Percentiles rank a stretch among this genome's conserved stretches.
Evolutionary conservation across 2,113 vertebrate genomes (phyloP).

Genomic region (Zonotrichia leucophrys): DNA sequence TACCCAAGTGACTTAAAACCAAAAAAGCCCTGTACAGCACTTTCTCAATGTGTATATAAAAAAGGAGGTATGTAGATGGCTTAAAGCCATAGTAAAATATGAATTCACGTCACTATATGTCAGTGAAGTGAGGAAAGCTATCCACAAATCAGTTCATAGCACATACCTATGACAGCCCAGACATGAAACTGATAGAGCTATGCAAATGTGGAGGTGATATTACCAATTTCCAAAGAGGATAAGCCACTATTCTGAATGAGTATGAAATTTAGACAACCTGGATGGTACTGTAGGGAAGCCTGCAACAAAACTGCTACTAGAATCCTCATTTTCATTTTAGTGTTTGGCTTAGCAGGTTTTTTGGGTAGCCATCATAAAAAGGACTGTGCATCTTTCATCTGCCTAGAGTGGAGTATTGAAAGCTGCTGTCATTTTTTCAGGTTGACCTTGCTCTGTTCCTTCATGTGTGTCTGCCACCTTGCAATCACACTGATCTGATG

Average conservation of each 20-base stretch:
- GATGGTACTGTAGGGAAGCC: not conserved
- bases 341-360: not conserved
- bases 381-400: not conserved
- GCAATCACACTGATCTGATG: not conserved
- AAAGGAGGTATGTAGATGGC: not conserved
- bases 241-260: not conserved
- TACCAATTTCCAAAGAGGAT: not conserved
- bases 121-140: not conserved
- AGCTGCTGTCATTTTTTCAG: not conserved
- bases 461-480: not conserved
- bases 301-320: not conserved
- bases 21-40: slow-evolving; percentile 1
- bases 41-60: not conserved
- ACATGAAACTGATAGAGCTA: not conserved
- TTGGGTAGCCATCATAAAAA: accelerated
- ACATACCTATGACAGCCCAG: not conserved
- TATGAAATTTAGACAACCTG: not conserved
- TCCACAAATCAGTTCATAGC: not conserved
- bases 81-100: slow-evolving; percentile 23
- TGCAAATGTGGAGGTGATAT: not conserved
- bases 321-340: not conserved
- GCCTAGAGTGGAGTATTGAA: not conserved
- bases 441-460: not conserved
- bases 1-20: slow-evolving; percentile 18
- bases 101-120: not conserved